These are phyloP conservation scores for Lanistes nyassanus DNA, from an alignment of 1,140 invertebrate species.

Conservation along the genomic window DNA sequence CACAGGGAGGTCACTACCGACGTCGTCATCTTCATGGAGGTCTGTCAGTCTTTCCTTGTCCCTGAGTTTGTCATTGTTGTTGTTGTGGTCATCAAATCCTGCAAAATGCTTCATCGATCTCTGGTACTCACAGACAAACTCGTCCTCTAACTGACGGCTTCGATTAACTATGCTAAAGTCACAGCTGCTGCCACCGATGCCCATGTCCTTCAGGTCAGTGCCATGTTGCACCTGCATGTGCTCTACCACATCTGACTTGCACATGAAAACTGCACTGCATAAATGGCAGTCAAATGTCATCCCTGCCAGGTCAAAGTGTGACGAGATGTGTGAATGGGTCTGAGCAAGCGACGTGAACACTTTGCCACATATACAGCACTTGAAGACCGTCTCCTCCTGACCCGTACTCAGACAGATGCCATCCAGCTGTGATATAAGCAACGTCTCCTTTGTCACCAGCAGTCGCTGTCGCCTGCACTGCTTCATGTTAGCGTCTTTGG, in stretches of 20 bases:
- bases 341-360: constrained; percentile 62
- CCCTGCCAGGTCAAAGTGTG: constrained; percentile 58
- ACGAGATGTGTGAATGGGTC: constrained; percentile 64
- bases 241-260: constrained; percentile 55
- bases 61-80: constrained; percentile 18
- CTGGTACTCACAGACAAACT: background rate
- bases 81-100: constrained; percentile 21
- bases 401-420: constrained; percentile 64
- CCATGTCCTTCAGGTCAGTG: constrained; percentile 2
- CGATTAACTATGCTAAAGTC: constrained; percentile 17
- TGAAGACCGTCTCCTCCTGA: constrained; percentile 65
- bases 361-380: constrained; percentile 67
- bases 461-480: constrained; percentile 28
- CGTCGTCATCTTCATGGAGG: background rate
- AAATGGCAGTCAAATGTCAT: constrained; percentile 60
- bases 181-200: constrained; percentile 20
- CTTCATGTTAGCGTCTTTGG: too few relatives aligned
- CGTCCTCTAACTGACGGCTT: background rate
- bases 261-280: constrained; percentile 62
- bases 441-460: constrained; percentile 62
- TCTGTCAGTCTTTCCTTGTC: constrained; percentile 36
- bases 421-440: constrained; percentile 66
- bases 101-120: background rate
- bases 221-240: constrained; percentile 45
- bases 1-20: background rate